Conservation (phyloP, 2,797 vertebrate genomes). For the Muscicapa comitata region DNA sequence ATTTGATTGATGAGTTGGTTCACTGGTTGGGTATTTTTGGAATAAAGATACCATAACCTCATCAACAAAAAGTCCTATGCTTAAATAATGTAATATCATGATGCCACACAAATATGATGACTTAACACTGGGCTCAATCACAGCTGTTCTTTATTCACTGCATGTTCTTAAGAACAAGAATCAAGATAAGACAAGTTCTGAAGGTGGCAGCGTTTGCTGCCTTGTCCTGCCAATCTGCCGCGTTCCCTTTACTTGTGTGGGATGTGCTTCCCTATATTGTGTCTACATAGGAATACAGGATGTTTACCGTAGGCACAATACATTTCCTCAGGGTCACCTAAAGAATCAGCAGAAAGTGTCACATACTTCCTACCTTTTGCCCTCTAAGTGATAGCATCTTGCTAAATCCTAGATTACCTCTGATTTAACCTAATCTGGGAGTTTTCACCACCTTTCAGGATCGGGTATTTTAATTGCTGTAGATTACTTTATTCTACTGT, state of each 20-base stretch:
- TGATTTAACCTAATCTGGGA: background rate
- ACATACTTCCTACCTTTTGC: background rate
- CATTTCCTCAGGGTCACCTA: background rate
- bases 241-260: background rate
- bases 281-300: background rate
- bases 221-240: background rate
- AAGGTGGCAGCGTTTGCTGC: background rate
- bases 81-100: background rate
- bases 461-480: background rate
- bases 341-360: background rate
- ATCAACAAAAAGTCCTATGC: background rate
- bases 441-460: background rate
- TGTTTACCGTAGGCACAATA: background rate
- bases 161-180: background rate
- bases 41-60: background rate
- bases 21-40: background rate
- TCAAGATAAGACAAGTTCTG: background rate
- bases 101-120: background rate
- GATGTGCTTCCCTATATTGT: background rate
- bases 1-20: background rate
- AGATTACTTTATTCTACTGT: background rate
- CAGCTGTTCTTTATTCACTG: background rate
- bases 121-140: background rate
- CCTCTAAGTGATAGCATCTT: background rate
- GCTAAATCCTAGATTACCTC: background rate